These are phyloP conservation scores for Oophaga sylvatica DNA, from an alignment of 2,797 vertebrate species.

Conservation along the genomic window DNA sequence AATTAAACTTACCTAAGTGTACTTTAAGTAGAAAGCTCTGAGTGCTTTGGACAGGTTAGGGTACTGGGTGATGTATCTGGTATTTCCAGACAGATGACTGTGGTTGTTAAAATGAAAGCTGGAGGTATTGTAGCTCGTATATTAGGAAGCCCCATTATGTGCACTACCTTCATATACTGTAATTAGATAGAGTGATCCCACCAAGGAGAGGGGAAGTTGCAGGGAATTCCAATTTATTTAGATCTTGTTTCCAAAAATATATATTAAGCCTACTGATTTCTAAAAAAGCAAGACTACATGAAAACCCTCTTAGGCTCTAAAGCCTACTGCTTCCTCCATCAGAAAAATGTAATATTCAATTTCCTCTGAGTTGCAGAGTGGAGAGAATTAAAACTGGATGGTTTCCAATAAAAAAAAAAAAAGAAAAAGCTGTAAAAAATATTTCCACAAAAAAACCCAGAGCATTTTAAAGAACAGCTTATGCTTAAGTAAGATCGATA, in stretches of 20 bases:
- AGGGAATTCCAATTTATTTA: not conserved
- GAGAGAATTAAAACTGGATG: slow-evolving; percentile 4
- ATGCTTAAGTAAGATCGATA: not conserved
- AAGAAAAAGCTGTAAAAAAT: not conserved
- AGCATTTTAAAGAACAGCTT: not conserved
- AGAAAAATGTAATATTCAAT: slow-evolving; percentile 18
- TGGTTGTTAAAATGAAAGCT: not conserved
- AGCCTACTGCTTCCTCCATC: slow-evolving; percentile 22
- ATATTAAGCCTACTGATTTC: slow-evolving; percentile 7
- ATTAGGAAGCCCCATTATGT: not conserved
- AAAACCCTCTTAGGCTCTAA: slow-evolving; percentile 17
- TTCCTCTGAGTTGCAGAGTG: not conserved
- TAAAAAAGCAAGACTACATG: slow-evolving; percentile 21
- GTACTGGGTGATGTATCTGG: not conserved
- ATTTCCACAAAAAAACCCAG: not conserved
- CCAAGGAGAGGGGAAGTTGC: not conserved
- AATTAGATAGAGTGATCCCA: not conserved
- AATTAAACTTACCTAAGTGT: not conserved
- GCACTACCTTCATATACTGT: not conserved
- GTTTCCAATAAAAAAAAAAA: not conserved
- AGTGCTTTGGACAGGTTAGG: not conserved
- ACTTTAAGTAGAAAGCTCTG: not conserved
- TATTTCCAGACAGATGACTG: slow-evolving; percentile 9
- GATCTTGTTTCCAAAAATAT: slow-evolving; percentile 22
- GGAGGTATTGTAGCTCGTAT: not conserved